Evolutionary conservation across 2,888 invertebrate genomes (phyloP), one percentile per base, ranked within the genome.

Genomic region (Taenaris catops): DNA sequence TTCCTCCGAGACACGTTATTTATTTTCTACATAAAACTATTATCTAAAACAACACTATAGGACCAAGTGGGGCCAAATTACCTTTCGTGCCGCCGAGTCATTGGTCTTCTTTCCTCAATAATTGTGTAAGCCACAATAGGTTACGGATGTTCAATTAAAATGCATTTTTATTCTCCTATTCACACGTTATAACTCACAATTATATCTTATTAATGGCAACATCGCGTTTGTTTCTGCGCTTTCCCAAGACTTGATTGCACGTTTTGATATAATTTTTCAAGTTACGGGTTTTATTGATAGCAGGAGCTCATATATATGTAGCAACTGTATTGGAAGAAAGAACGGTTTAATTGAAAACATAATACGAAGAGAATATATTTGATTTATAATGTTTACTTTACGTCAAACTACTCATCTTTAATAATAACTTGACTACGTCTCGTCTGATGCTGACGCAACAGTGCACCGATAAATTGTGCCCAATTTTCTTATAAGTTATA

Each of bases 21-120:
- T 83, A 84, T 81, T 71, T 72, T 63, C 68, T 60, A 67, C 72
- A 76, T 76, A 76, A 69, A 73, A 75, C 73, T 78, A 83, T 78
- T 80, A 79, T 83, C 65, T 67, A 72, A 67, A 68, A 49, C 45
- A 51, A 49, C 61, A 65, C 55, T 31, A 23, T 8, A 54, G 51
- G 60, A 65, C 63, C n/a, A n/a, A n/a, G n/a, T 65, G 60, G 63
- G 64, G 61, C 68, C 65, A 63, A 71, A 74, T 70, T 72, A 56
- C 64, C 65, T 72, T 68, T 48, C 72, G 69, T 80, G 74, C 68
- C 64, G 65, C 55, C 64, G 62, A 63, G 66, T 63, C 75, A 74
- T 78, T 55, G 70, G 51, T 60, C 45, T 63, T 65, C 46, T 63
- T 64, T 55, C 52, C 63, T 32, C 27, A 55, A 57, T 72, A 66